Percentiles rank a stretch among this genome's conserved stretches.
Conservation (phyloP, 2,888 invertebrate species). For the Anagyrus pseudococci region DNA sequence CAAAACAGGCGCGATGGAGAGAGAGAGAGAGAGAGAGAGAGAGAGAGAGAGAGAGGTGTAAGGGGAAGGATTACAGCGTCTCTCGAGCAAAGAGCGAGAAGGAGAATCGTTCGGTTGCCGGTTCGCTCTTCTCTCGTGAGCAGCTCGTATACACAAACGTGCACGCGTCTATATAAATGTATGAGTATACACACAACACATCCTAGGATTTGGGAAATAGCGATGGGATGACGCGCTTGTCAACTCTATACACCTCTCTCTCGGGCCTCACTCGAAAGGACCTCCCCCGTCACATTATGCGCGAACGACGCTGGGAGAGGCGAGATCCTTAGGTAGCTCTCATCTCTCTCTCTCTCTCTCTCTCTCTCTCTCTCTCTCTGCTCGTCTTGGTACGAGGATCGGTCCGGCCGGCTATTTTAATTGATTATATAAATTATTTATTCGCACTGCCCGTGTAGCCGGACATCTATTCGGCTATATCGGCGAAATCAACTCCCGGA, state of each 20-base stretch:
- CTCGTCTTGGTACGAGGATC: no score
- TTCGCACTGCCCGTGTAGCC: slow-evolving; percentile 12
- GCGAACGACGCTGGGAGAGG: neutral
- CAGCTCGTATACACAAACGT: no score
- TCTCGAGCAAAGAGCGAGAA: no score
- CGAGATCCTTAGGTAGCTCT: slow-evolving; percentile 6
- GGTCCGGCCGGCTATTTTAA: slow-evolving; percentile 17
- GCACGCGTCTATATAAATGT: no score
- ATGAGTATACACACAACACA: no score
- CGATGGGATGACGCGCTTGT: slow-evolving; percentile 48
- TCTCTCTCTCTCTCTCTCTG: no score
- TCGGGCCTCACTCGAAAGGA: no score
- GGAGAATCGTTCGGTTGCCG: no score
- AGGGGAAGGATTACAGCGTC: no score
- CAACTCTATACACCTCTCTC: slow-evolving; percentile 24
- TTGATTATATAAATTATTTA: slow-evolving; percentile 34
- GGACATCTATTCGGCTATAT: neutral
- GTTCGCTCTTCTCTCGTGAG: no score
- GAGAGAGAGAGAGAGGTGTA: no score
- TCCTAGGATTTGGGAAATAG: slow-evolving; percentile 46
- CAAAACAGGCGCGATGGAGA: slow-evolving; percentile 41
- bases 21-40: slow-evolving; percentile 12
- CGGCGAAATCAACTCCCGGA: neutral
- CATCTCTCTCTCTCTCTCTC: no score
- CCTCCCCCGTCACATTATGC: slow-evolving; percentile 21